Percentiles rank a stretch among this genome's conserved stretches.
Conservation (phyloP, 2,888 invertebrate species). For the Melieria picta region DNA sequence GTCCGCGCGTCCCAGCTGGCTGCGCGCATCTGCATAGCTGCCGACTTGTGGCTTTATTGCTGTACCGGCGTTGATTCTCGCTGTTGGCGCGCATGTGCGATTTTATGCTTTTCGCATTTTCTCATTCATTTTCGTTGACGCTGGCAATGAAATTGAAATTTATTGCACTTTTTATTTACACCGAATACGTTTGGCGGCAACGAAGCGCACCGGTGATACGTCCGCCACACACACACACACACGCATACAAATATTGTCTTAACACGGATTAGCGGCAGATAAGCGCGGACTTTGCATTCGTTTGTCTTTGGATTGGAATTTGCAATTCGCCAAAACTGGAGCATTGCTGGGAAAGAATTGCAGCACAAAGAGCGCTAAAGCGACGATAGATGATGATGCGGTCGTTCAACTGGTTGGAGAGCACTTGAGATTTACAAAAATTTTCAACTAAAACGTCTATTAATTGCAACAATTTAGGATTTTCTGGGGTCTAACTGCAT, state of each 20-base stretch:
- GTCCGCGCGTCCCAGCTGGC: not conserved
- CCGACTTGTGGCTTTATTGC: constrained; percentile 17
- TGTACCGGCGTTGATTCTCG: constrained; percentile 17
- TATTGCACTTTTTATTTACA: constrained; percentile 63
- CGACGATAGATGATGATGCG: too few species aligned
- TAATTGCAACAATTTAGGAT: too few species aligned
- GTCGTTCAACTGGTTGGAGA: too few species aligned
- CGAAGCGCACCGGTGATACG: constrained; percentile 8
- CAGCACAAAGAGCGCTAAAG: too few species aligned
- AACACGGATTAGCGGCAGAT: not conserved
- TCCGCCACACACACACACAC: constrained; percentile 6
- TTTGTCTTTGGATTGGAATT: not conserved
- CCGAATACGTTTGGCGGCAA: constrained; percentile 45
- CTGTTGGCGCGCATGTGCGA: too few species aligned
- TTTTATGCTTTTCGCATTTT: too few species aligned
- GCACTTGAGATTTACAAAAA: too few species aligned
- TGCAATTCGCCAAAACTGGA: too few species aligned
- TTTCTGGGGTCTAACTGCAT: too few species aligned
- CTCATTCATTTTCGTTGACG: not conserved
- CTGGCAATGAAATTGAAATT: constrained; percentile 49
- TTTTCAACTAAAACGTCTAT: too few species aligned
- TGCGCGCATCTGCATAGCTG: not conserved
- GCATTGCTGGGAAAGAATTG: too few species aligned
- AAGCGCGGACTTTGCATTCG: constrained; percentile 13
- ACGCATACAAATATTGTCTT: not conserved